These are phyloP conservation scores for Oasisia sp. DNA, from an alignment of 2,888 invertebrate genomes.

Conservation along the genomic window DNA sequence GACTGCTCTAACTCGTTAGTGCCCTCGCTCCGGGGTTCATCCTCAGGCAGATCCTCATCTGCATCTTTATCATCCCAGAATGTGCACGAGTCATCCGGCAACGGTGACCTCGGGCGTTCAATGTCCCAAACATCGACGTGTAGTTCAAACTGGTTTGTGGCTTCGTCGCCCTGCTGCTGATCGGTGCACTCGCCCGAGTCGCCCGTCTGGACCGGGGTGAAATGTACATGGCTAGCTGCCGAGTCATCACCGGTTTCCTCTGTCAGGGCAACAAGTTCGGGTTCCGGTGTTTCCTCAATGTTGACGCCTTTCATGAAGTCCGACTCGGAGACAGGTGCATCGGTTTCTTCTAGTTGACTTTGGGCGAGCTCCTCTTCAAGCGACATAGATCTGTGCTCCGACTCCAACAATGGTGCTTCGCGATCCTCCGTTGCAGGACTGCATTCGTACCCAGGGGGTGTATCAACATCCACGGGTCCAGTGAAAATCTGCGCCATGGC, in stretches of 20 bases:
- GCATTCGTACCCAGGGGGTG: not conserved
- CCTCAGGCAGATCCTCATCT: not conserved
- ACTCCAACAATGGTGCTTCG: not conserved
- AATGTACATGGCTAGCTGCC: not conserved
- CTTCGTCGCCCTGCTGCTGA: constrained; percentile 7
- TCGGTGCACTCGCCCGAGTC: not conserved
- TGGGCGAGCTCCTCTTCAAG: constrained; percentile 17
- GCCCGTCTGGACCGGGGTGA: constrained; percentile 14
- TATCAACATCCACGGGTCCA: constrained; percentile 18
- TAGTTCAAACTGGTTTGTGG: constrained; percentile 31
- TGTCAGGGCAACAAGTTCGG: constrained; percentile 32
- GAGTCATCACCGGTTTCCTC: constrained; percentile 33
- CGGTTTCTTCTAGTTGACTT: not conserved
- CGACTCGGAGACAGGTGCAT: not conserved
- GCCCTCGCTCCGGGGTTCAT: not conserved
- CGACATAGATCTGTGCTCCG: not conserved
- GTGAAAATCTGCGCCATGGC: constrained; percentile 34
- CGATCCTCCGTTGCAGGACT: not conserved
- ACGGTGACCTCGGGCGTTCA: constrained; percentile 70
- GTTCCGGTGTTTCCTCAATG: constrained; percentile 25
- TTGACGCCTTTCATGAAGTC: not conserved
- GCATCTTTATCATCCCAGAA: constrained; percentile 24
- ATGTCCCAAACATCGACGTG: constrained; percentile 67
- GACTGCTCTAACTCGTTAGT: not conserved
- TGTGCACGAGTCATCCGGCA: constrained; percentile 50